Conservation (phyloP, 2,888 invertebrate species). For the Schizaphis graminum region DNA sequence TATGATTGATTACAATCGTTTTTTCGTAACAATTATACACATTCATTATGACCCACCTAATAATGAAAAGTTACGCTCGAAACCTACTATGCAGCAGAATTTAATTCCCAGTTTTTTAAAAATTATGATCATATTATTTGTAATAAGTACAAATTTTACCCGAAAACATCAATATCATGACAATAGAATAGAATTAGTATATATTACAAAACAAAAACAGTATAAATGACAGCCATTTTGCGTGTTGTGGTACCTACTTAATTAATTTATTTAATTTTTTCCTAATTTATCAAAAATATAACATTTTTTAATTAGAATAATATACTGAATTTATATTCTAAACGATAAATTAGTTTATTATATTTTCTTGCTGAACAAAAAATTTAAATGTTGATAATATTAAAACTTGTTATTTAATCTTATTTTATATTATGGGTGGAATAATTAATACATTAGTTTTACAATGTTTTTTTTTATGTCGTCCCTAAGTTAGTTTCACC, state of each 20-base stretch:
- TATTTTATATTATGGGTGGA: no score
- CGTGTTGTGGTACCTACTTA: neutral
- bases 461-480: no score
- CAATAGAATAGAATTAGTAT: neutral
- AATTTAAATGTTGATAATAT: neutral
- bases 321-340: neutral
- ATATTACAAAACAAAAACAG: neutral
- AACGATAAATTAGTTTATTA: neutral
- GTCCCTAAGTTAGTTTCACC: no score
- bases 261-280: neutral
- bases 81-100: neutral
- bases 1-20: neutral
- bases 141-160: neutral
- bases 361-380: neutral
- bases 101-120: neutral
- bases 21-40: neutral
- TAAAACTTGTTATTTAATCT: no score
- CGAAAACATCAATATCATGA: neutral
- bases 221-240: neutral
- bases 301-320: neutral
- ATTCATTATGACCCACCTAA: neutral
- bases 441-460: no score
- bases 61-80: neutral
- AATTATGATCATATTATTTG: neutral
- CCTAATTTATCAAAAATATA: neutral